phyloP scores from a whole-genome alignment of 2,797 vertebrate species.

The Masticophis lateralis region DNA sequence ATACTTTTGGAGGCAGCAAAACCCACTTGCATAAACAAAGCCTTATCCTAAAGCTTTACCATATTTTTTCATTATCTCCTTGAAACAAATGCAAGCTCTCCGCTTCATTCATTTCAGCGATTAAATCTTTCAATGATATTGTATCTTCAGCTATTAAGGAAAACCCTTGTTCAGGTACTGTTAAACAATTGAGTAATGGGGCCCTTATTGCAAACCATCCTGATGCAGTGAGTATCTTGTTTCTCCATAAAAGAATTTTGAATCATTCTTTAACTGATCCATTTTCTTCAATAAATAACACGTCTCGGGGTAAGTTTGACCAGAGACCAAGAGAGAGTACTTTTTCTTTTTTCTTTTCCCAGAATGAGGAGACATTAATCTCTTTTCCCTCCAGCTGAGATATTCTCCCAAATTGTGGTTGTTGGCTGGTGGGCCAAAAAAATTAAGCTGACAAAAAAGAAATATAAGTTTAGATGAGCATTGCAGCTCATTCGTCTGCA shows the following conservation, averaged over 20 bases:
- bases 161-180: not conserved
- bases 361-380: conserved; percentile 29
- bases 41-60: not conserved
- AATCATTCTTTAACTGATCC: not conserved
- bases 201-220: not conserved
- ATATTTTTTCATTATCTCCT: not conserved
- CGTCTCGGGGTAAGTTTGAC: conserved; percentile 1
- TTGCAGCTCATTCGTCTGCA: conserved; percentile 24
- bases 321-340: conserved; percentile 10
- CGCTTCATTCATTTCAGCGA: not conserved
- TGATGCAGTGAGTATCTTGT: not conserved
- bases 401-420: conserved; percentile 13
- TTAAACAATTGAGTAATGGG: conserved; percentile 7
- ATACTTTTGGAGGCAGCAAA: not conserved
- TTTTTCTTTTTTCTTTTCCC: not conserved
- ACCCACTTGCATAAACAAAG: not conserved
- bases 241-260: conserved; percentile 15
- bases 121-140: not conserved
- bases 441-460: conserved; percentile 31
- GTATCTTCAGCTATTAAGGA: not conserved
- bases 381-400: conserved; percentile 32
- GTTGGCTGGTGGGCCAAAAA: conserved; percentile 33
- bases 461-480: conserved; percentile 24
- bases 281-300: conserved; percentile 18
- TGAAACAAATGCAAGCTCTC: not conserved